Base-by-base conservation (phyloP, 2,888 invertebrate species). In the Amblyjoppa proteus region DNA sequence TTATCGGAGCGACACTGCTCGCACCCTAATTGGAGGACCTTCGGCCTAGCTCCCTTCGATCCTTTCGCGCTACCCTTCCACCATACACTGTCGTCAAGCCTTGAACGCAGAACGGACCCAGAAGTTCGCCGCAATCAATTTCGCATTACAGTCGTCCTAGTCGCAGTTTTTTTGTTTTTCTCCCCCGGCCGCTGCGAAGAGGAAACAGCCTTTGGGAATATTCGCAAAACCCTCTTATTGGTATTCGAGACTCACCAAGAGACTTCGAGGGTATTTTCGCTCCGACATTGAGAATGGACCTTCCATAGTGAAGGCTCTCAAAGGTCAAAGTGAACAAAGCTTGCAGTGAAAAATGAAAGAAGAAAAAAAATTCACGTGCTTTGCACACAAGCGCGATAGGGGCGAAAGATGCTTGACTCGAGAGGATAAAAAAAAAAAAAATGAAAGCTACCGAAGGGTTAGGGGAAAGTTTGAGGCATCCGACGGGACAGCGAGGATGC, bases 1-100 rank as follows among this genome's bases (percentile, higher is more conserved):
- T 77, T 74, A 85, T 83, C 74, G 45, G 61, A 31, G 11, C 56
- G 53, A 80, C 75, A 56, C 45, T 76, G 58, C 58, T 49, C 76
- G 34, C 78, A 75, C 76, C 73, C 83, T 85, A 82, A 87, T 77
- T 87, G 81, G 77, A 74, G 81, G 77, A 74, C 69, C 25, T 69
- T 75, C 64, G 51, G 56, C 45, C 71, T 58, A 25, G 25, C 20
- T 28, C 58, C 73, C 66, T 80, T 75, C 75, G 64, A 41, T 73
- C 28, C 7, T 38, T 28, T 4, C 51, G 38, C 70, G 58, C 56
- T 25, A 25, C 51, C 25, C 3, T 38, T 31, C 68, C 25, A 49
- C 53, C 64, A 4, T 7, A 53, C 75, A 25, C n/a, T n/a, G 75
- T 83, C 38, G 28, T 58, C 79, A 68, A 68, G 20, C 45, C 38